phyloP scores from a whole-genome alignment of 2,113 vertebrate species.

The Oophaga pumilio region DNA sequence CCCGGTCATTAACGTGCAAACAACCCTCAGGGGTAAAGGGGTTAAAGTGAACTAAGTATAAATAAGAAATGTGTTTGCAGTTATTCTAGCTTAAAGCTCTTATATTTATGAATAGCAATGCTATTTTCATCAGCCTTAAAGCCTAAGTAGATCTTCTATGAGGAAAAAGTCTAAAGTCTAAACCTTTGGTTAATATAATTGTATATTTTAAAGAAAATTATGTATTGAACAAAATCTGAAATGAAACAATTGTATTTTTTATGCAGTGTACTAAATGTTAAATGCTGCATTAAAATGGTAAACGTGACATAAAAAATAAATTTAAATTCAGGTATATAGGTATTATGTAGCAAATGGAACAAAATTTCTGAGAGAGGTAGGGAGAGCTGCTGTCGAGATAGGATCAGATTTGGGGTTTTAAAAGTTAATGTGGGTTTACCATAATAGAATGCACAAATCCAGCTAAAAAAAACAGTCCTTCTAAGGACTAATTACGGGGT shows the following conservation, averaged over 20 bases:
- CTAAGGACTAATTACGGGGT: too few species aligned
- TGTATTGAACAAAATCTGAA: slow-evolving; percentile 13
- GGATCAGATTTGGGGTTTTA: too few species aligned
- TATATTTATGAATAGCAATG: neutral
- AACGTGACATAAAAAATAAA: neutral
- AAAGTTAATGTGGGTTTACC: too few species aligned
- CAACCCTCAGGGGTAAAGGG: too few species aligned
- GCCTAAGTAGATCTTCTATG: neutral
- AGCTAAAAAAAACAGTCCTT: too few species aligned
- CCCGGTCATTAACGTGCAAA: too few species aligned
- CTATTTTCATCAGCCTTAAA: neutral
- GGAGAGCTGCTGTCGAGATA: too few species aligned
- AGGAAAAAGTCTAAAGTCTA: neutral
- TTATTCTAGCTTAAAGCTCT: neutral
- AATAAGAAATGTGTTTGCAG: neutral
- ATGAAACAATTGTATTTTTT: neutral
- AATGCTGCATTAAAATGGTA: neutral
- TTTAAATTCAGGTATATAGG: neutral
- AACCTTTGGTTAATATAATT: slow-evolving; percentile 11
- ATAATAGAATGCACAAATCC: too few species aligned
- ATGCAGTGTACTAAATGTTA: neutral
- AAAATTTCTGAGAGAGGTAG: too few species aligned
- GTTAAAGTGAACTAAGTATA: neutral
- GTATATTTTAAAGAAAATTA: slow-evolving; percentile 18
- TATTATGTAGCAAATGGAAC: neutral